These are phyloP conservation scores for Liparis tanakae DNA, from an alignment of 2,797 vertebrate species.

Conservation along the genomic window DNA sequence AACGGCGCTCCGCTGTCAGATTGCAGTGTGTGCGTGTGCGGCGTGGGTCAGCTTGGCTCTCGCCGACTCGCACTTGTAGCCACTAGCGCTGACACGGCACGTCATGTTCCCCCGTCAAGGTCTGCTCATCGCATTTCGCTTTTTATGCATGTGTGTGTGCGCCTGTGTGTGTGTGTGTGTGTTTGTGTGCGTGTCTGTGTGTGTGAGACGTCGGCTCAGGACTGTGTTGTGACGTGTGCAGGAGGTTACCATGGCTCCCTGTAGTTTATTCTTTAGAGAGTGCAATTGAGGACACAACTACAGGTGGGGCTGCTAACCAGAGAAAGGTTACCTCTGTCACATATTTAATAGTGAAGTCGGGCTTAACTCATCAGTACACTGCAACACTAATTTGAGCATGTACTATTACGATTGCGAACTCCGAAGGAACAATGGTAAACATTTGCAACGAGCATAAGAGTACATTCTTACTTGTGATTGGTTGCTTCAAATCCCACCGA, in stretches of 20 bases:
- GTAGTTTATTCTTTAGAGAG: constrained; percentile 38
- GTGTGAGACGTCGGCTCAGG: constrained; percentile 23
- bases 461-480: background rate
- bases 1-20: constrained; percentile 54
- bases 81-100: constrained; percentile 52
- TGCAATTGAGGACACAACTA: constrained; percentile 18
- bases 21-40: constrained; percentile 33
- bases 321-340: constrained; percentile 12
- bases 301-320: constrained; percentile 17
- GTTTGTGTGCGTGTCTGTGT: background rate
- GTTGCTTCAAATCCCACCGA: constrained; percentile 2
- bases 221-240: constrained; percentile 10
- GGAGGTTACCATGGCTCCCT: constrained; percentile 39
- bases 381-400: background rate
- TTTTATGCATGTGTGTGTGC: background rate
- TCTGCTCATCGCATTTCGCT: constrained; percentile 36
- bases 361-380: background rate
- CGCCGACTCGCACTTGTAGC: constrained; percentile 41
- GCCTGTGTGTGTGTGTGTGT: background rate
- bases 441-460: background rate
- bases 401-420: constrained; percentile 8
- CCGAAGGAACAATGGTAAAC: background rate
- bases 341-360: background rate
- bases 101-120: constrained; percentile 44
- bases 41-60: constrained; percentile 32